These are phyloP conservation scores for Ornithoptera priamus DNA, from an alignment of 2,888 invertebrate genomes.

Conservation along the genomic window DNA sequence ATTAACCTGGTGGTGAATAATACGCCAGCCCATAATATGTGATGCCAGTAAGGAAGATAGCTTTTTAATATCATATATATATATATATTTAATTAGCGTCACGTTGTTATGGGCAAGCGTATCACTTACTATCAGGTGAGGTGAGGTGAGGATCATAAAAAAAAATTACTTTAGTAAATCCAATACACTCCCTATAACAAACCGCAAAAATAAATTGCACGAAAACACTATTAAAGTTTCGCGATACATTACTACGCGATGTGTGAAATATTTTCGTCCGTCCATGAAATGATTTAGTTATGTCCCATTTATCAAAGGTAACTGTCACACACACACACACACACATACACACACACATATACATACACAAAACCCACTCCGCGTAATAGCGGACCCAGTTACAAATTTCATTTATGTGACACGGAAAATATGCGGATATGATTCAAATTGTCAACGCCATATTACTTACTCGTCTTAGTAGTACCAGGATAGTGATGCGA, in stretches of 20 bases:
- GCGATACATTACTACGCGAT: slow-evolving; percentile 55
- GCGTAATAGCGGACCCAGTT: slow-evolving; percentile 35
- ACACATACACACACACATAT: slow-evolving; percentile 32
- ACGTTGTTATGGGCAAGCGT: no score
- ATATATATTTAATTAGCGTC: no score
- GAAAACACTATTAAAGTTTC: slow-evolving; percentile 47
- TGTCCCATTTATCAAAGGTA: slow-evolving; percentile 60
- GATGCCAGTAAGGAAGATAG: no score
- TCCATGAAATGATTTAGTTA: slow-evolving; percentile 56
- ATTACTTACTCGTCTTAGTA: slow-evolving; percentile 12
- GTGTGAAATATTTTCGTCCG: slow-evolving; percentile 59
- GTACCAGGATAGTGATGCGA: not conserved
- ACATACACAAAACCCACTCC: slow-evolving; percentile 43
- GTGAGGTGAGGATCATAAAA: no score
- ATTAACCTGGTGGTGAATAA: no score
- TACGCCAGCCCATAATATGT: no score
- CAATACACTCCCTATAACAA: not conserved
- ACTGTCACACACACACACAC: slow-evolving; percentile 43
- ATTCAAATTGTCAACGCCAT: slow-evolving; percentile 21
- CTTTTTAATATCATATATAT: no score
- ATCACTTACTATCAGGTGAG: no score
- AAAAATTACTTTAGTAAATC: no score
- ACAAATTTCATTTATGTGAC: slow-evolving; percentile 32
- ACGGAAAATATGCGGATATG: slow-evolving; percentile 15
- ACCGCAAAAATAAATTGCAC: slow-evolving; percentile 3